Conservation (phyloP, 2,797 vertebrate genomes). For the Antrozous pallidus region DNA sequence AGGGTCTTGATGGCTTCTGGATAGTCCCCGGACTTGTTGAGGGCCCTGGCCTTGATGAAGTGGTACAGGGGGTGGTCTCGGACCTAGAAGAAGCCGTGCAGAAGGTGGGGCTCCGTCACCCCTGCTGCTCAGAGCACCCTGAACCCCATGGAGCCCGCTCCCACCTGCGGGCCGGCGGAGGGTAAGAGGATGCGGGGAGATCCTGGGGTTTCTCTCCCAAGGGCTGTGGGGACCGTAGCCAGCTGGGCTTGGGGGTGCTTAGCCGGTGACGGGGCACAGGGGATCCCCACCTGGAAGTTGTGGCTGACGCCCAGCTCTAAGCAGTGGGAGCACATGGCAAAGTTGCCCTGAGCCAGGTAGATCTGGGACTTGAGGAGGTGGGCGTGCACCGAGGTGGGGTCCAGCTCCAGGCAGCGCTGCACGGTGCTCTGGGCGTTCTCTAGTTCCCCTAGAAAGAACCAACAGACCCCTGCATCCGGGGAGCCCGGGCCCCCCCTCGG, state of each 20-base stretch:
- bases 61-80: conserved; percentile 83
- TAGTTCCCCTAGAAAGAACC: conserved; percentile 78
- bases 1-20: conserved; percentile 81
- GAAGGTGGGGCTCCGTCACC: accelerated
- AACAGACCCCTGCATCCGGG: neutral
- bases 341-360: conserved; percentile 79
- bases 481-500: neutral
- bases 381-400: conserved; percentile 75
- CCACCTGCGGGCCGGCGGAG: neutral
- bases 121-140: accelerated
- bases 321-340: conserved; percentile 80
- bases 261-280: neutral
- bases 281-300: conserved; percentile 83
- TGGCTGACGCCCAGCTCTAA: conserved; percentile 84
- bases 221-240: neutral
- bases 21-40: conserved; percentile 80
- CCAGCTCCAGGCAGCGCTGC: conserved; percentile 82
- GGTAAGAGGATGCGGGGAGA: neutral
- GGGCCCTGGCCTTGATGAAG: conserved; percentile 82
- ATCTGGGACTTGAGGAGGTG: conserved; percentile 85
- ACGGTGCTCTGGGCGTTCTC: conserved; percentile 81
- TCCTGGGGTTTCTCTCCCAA: neutral
- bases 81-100: conserved; percentile 70
- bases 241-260: neutral
- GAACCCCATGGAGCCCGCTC: neutral